Evolutionary conservation across 2,888 invertebrate species (phyloP), one percentile per base, ranked within the genome.

Genomic region (Kryphioiulus occultus): DNA sequence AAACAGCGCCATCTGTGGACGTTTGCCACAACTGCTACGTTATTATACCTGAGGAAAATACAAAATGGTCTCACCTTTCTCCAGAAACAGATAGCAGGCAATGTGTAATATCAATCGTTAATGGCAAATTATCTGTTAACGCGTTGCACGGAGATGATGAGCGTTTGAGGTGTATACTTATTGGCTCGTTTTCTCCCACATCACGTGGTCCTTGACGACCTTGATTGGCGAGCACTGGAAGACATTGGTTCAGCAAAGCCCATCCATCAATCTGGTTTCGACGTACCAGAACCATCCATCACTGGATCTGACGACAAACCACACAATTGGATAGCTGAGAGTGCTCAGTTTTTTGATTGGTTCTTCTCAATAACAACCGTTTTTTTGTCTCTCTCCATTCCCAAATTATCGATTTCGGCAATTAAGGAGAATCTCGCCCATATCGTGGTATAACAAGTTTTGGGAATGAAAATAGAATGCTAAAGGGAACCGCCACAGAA

Each of bases 271-370:
- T 78, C 78, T 78, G 78, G 30, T 78, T 78, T 78, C 78, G 78
- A 78, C 78, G 78, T 30, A 78, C 78, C 78, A 78, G 30, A 78
- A 78, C 78, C 78, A 78, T 78, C 78, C 78, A 78, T 78, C 78
- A 78, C 78, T 1, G 78, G 78, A 78, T 78, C 78, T 78, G 78
- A 78, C 78, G 78, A 78, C 78, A 78, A 78, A 78, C 78, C 78
- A 78, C 78, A 78, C 78, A 78, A 78, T 78, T 78, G 78, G 78
- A 78, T 78, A 30, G 78, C 78, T 78, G 78, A 78, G 78, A 78
- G 78, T 78, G 78, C 78, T 78, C 78, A 78, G 78, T 78, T 78
- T 78, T 78, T 78, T 78, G 78, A 78, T 78, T 78, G 78, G 78
- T 78, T 26, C 78, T 78, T 78, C 78, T 78, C 78, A 78, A 78